These are phyloP conservation scores for Montifringilla adamsi DNA, from an alignment of 2,113 vertebrate genomes.

Conservation along the genomic window DNA sequence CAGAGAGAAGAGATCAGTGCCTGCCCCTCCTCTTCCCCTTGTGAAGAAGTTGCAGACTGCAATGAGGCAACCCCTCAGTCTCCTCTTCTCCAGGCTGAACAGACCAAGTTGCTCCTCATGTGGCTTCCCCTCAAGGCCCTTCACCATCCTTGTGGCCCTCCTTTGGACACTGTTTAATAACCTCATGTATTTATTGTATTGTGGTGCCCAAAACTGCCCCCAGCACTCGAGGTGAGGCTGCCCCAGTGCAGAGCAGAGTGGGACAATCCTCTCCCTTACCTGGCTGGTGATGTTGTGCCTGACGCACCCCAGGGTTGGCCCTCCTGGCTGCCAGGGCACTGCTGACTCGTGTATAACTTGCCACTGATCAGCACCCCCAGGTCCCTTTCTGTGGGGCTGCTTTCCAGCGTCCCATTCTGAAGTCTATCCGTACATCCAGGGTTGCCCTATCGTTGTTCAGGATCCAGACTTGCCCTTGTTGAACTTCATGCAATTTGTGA, in stretches of 20 bases:
- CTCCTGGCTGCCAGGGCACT: background rate
- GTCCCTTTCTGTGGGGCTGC: background rate
- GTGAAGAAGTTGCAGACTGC: fast-evolving
- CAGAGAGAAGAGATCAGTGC: background rate
- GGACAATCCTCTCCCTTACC: background rate
- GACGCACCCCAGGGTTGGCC: fast-evolving
- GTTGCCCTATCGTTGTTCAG: background rate
- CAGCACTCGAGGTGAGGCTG: fast-evolving
- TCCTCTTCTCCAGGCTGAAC: background rate
- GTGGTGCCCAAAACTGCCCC: background rate
- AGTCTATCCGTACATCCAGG: fast-evolving
- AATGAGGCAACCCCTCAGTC: background rate
- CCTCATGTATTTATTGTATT: background rate
- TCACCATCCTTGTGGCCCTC: fast-evolving
- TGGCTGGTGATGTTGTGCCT: fast-evolving
- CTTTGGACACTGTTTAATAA: too few relatives aligned
- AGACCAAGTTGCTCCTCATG: background rate
- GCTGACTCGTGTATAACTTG: background rate
- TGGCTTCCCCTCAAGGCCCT: background rate
- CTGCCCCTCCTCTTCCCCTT: background rate
- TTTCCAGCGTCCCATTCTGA: fast-evolving
- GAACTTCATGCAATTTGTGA: background rate
- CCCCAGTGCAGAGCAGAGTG: fast-evolving
- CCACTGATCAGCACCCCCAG: fast-evolving
- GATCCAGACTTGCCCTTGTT: background rate